phyloP scores from a whole-genome alignment of 1,140 invertebrate genomes.

The Rhyzopertha dominica region DNA sequence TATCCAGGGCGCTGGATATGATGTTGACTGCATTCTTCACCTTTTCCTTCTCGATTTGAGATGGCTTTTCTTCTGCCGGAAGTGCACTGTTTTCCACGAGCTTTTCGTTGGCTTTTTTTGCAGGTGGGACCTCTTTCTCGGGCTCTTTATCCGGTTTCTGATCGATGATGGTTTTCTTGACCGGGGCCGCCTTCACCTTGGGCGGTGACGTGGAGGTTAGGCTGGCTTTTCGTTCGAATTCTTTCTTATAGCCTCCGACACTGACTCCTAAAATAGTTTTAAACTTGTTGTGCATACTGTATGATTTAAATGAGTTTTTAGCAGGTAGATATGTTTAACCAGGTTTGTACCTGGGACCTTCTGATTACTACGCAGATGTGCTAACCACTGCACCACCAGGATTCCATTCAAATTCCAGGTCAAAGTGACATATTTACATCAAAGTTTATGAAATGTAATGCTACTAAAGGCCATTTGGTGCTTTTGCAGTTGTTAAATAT shows the following conservation, averaged over 20 bases:
- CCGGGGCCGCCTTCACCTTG: slow-evolving; percentile 34
- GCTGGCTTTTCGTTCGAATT: slow-evolving; percentile 73
- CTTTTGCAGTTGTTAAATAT: too few relatives aligned
- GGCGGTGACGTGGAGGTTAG: slow-evolving; percentile 50
- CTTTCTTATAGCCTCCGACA: slow-evolving; percentile 76
- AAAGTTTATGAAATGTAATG: too few relatives aligned
- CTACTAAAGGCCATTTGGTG: too few relatives aligned
- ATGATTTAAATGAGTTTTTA: slow-evolving; percentile 4
- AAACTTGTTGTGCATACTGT: slow-evolving; percentile 4
- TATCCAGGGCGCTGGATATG: slow-evolving; percentile 54
- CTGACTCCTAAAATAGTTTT: too few relatives aligned
- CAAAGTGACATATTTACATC: too few relatives aligned
- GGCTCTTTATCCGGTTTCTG: slow-evolving; percentile 23
- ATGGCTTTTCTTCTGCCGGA: slow-evolving; percentile 24
- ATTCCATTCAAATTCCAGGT: too few relatives aligned
- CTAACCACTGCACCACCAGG: too few relatives aligned
- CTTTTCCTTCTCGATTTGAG: slow-evolving; percentile 45
- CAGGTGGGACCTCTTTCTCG: slow-evolving; percentile 38
- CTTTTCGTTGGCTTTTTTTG: slow-evolving; percentile 27
- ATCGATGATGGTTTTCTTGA: slow-evolving; percentile 22
- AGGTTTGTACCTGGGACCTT: too few relatives aligned
- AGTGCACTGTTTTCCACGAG: slow-evolving; percentile 17
- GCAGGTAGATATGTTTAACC: slow-evolving; percentile 4
- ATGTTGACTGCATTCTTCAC: slow-evolving; percentile 54
- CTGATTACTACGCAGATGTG: too few relatives aligned